Percentiles rank a stretch among this genome's conserved stretches.
These are phyloP conservation scores for Calyptomena viridis DNA, from an alignment of 2,113 vertebrate genomes.

Conservation along the genomic window DNA sequence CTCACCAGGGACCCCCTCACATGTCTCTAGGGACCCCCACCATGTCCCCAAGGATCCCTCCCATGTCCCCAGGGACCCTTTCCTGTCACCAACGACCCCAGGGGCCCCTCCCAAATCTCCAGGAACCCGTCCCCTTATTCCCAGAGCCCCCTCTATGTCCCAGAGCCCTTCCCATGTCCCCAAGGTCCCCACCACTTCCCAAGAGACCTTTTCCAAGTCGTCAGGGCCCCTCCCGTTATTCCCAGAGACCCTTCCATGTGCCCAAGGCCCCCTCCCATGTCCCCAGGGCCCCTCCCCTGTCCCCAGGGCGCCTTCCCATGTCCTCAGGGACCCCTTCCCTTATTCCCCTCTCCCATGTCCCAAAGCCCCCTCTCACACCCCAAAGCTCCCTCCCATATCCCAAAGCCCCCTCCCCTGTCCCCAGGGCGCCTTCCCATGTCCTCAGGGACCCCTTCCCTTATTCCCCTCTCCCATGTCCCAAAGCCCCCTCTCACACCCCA, in stretches of 20 bases:
- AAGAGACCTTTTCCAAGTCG: background rate
- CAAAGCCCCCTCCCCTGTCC: background rate
- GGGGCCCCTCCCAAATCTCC: background rate
- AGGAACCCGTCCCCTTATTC: background rate
- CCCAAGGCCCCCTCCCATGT: accelerated
- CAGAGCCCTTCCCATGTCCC: too few relatives aligned
- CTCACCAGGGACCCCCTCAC: background rate
- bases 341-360: background rate
- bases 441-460: too few relatives aligned
- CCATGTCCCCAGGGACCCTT: background rate
- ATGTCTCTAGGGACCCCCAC: background rate
- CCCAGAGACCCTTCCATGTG: background rate
- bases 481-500: too few relatives aligned
- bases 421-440: too few relatives aligned
- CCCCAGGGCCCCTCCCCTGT: background rate
- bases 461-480: too few relatives aligned
- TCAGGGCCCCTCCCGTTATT: background rate
- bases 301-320: background rate
- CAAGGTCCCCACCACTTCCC: background rate
- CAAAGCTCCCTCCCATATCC: too few relatives aligned
- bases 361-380: background rate
- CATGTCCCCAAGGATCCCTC: too few relatives aligned
- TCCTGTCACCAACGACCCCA: background rate
- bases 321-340: accelerated
- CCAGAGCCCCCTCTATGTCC: background rate